These are phyloP conservation scores for Pseudococcus viburni DNA, from an alignment of 2,888 invertebrate genomes.

Conservation along the genomic window DNA sequence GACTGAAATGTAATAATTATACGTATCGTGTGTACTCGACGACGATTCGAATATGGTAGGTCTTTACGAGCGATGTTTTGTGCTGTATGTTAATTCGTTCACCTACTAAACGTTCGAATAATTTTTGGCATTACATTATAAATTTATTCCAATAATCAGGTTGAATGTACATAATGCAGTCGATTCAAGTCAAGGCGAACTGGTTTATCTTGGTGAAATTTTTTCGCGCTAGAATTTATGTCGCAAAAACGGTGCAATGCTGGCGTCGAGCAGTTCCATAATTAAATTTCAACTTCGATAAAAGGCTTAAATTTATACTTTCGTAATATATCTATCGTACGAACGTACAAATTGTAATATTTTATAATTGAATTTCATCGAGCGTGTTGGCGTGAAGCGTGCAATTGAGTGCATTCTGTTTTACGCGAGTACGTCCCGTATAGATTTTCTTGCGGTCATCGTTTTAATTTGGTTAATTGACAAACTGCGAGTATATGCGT, in stretches of 20 bases:
- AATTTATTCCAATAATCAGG: conserved; percentile 6
- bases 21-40: neutral
- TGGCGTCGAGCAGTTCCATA: neutral
- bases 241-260: neutral
- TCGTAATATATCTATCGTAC: neutral
- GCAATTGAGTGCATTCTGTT: neutral
- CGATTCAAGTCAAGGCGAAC: conserved; percentile 40
- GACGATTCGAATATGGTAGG: neutral
- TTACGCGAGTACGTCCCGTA: neutral
- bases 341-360: conserved; percentile 6
- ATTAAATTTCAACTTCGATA: conserved; percentile 43
- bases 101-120: neutral
- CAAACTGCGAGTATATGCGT: neutral
- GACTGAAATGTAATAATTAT: neutral
- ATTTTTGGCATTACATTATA: conserved; percentile 24
- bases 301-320: neutral
- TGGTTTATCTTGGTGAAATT: conserved; percentile 8
- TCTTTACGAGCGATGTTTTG: neutral
- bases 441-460: conserved; percentile 48
- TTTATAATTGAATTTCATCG: conserved; percentile 45
- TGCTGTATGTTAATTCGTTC: neutral
- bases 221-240: neutral
- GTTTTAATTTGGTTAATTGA: conserved; percentile 46
- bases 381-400: neutral
- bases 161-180: neutral